phyloP scores from a whole-genome alignment of 2,797 vertebrate genomes.

The Melanotaenia parkinsoni region DNA sequence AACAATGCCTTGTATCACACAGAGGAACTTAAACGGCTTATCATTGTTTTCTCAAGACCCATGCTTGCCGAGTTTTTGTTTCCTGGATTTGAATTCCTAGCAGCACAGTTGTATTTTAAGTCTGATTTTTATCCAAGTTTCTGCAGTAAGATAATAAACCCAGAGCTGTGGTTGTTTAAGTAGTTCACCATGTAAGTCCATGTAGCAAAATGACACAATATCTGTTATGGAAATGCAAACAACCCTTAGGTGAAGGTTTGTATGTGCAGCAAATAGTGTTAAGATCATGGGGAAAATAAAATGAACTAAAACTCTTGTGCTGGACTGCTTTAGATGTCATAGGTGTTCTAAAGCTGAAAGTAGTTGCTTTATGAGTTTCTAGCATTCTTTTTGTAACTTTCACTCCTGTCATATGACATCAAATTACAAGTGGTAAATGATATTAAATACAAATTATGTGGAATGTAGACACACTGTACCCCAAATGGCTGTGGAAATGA shows the following conservation, averaged over 20 bases:
- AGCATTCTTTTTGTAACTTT: neutral
- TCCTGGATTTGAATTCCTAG: neutral
- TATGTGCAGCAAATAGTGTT: neutral
- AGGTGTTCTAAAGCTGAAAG: neutral
- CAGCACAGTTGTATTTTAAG: neutral
- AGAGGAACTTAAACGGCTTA: neutral
- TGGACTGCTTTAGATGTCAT: neutral
- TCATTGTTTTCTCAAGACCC: neutral
- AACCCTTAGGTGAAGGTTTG: neutral
- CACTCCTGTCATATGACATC: too few species aligned
- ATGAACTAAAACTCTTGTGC: neutral
- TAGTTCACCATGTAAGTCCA: neutral
- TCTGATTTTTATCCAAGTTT: neutral
- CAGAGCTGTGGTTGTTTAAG: slow-evolving; percentile 2
- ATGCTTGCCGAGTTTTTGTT: neutral
- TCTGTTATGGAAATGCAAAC: slow-evolving; percentile 2
- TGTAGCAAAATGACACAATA: neutral
- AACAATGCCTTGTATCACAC: neutral
- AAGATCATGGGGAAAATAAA: neutral
- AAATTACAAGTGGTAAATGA: too few species aligned
- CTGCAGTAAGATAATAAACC: slow-evolving; percentile 5
- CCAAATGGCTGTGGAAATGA: too few species aligned
- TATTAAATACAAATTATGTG: neutral
- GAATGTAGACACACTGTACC: too few species aligned
- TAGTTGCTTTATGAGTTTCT: neutral